Conservation (phyloP, 2,797 vertebrate genomes). For the Chelidonichthys spinosus region DNA sequence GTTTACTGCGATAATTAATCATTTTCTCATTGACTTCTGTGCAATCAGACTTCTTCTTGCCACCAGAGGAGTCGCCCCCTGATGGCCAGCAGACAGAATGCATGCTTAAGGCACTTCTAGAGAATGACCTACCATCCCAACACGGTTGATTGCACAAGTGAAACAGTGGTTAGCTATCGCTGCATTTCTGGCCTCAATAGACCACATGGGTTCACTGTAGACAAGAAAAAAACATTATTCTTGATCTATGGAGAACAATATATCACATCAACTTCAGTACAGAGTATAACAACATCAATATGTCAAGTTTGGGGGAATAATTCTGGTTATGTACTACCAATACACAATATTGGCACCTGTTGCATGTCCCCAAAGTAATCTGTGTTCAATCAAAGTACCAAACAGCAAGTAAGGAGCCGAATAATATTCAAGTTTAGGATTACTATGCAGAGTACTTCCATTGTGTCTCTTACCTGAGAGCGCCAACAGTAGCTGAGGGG, state of each 20-base stretch:
- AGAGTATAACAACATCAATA: not conserved
- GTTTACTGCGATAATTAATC: no score
- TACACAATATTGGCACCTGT: not conserved
- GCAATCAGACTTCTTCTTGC: no score
- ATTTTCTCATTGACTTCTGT: no score
- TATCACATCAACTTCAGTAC: not conserved
- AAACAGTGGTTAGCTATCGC: conserved; percentile 97
- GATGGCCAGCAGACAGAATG: no score
- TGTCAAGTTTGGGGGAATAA: not conserved
- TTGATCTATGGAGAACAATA: not conserved
- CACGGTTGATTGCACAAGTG: conserved; percentile 97
- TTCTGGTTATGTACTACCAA: not conserved
- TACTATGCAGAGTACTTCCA: not conserved
- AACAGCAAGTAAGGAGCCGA: not conserved
- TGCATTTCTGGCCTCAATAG: conserved; percentile 94
- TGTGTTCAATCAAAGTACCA: conserved; percentile 5
- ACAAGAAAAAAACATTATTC: conserved; percentile 5
- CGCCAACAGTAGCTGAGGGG: conserved; percentile 93
- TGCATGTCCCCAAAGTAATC: not conserved
- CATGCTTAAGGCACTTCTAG: not conserved
- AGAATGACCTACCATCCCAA: conserved; percentile 88
- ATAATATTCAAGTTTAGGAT: not conserved
- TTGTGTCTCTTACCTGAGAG: conserved; percentile 86
- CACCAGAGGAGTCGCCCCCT: no score
- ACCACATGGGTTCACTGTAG: conserved; percentile 94